Evolutionary conservation across 2,113 vertebrate genomes (phyloP).

Genomic region (human): GRCh38 chr6:28509501-28510000

Average conservation of each 20-base stretch:
- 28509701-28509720: neutral
- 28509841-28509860: neutral
- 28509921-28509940: neutral
- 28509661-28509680: neutral
- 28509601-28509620: slow-evolving; percentile 66
- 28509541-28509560: slow-evolving; percentile 73
- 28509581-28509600: slow-evolving; percentile 87
- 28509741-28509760: neutral
- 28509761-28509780: neutral
- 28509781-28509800: neutral
- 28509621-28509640: neutral
- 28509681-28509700: neutral
- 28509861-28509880: neutral
- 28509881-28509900: neutral
- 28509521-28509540: too few species aligned
- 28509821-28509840: neutral
- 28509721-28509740: neutral
- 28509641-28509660: neutral
- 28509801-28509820: neutral
- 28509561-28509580: slow-evolving; percentile 81
- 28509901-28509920: neutral
- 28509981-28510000: neutral
- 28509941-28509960: neutral
- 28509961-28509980: neutral
- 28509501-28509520: too few species aligned